phyloP scores from a whole-genome alignment of 2,888 invertebrate genomes.

The Dorcus hopei region DNA sequence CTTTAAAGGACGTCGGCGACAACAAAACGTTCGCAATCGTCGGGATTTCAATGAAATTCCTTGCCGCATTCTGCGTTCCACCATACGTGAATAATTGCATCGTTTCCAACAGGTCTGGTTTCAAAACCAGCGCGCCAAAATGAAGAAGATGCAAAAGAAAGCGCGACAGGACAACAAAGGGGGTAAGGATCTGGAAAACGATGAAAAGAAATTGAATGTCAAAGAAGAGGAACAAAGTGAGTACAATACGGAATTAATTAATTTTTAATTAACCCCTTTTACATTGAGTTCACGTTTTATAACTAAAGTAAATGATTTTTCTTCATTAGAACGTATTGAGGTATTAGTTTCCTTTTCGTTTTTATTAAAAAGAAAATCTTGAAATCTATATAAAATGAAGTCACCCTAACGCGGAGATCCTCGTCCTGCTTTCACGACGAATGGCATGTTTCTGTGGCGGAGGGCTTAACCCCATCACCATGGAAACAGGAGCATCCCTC shows the following conservation, averaged over 20 bases:
- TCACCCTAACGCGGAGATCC: neutral
- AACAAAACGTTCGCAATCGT: neutral
- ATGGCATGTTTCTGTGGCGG: constrained; percentile 1
- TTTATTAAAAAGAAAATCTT: neutral
- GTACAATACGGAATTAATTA: constrained; percentile 34
- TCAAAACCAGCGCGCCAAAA: constrained; percentile 64
- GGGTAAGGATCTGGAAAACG: constrained; percentile 50
- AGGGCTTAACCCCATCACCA: constrained; percentile 9
- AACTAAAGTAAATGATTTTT: neutral
- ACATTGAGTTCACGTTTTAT: no score
- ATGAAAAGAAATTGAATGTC: constrained; percentile 55
- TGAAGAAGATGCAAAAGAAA: constrained; percentile 66
- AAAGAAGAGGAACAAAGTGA: constrained; percentile 60
- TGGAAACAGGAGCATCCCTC: constrained; percentile 9
- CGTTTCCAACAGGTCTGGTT: constrained; percentile 57
- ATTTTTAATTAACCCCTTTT: constrained; percentile 25
- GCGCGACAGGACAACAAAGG: constrained; percentile 57
- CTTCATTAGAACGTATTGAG: neutral
- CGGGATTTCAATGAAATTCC: neutral
- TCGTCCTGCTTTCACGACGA: neutral
- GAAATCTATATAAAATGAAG: neutral
- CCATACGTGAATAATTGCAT: constrained; percentile 27
- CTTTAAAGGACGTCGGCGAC: neutral
- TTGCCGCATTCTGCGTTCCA: constrained; percentile 12
- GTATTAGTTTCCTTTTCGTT: no score